phyloP scores from a whole-genome alignment of 2,113 vertebrate species.

The Choloepus hoffmanni region DNA sequence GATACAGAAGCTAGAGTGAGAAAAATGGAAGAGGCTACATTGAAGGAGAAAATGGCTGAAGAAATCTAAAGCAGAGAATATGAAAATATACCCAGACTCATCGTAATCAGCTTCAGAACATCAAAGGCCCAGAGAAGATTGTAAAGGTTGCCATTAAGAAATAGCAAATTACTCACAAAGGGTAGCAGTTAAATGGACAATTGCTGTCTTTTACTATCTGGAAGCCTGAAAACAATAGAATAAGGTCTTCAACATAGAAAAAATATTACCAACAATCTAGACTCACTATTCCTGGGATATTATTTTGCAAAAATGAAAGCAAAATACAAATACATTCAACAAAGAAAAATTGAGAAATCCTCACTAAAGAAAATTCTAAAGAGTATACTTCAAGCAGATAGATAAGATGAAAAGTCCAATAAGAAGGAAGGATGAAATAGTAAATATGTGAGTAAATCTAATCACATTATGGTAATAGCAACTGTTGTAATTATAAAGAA shows the following conservation, averaged over 20 bases:
- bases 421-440: background rate
- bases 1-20: background rate
- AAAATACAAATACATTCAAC: constrained; percentile 6
- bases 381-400: background rate
- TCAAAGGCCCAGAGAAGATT: background rate
- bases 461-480: background rate
- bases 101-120: background rate
- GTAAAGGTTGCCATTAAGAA: constrained; percentile 1
- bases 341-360: background rate
- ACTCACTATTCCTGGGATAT: background rate
- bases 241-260: background rate
- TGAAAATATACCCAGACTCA: background rate
- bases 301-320: background rate
- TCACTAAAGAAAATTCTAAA: background rate
- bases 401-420: background rate
- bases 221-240: background rate
- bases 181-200: background rate
- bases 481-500: background rate
- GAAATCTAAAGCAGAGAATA: background rate
- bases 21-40: background rate
- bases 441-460: background rate
- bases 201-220: background rate
- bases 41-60: background rate
- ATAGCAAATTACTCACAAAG: background rate
- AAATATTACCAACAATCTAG: background rate